Evolutionary conservation across 2,797 vertebrate species (phyloP), one percentile per base, ranked within the genome.

Genomic region (Cossypha caffra): DNA sequence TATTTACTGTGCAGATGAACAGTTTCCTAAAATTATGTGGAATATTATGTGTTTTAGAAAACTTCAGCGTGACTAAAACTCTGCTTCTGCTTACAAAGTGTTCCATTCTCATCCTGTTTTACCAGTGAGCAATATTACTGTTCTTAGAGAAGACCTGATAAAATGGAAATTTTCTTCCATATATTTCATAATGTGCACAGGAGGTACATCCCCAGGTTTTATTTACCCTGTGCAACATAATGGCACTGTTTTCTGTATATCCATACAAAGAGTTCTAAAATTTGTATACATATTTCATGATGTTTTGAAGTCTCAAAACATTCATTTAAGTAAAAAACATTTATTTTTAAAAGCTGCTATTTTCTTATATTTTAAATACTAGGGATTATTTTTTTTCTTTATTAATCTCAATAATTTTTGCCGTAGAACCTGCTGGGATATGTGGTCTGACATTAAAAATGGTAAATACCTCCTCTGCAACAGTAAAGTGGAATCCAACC

Each of bases 361-460:
- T 88, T 76, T 81, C 26, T 59, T 79, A 24, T 26, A 18, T 71
- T 88, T 67, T 62, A 74, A 52, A 11, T 37, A 24, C 2, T 40
- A 43, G 20, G 5, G 13, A 21, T 75, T 72, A 12, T 5, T 11
- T 50, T 79, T 79, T 93, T 51, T 74, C 12, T 42, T 47, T 75
- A 16, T 75, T 54, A 48, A 72, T 68, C 20, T 64, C 28, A 75
- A 59, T 54, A 31, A 26, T 69, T 96, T 92, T 66, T 71, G 23
- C 68, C 19, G 11, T 81, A 99, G 99, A 97, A 92, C 98, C 98
- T 68, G 97, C 98, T 73, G 98, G 98, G 64, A 94, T 99, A 75
- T 98, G 98, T 16, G 96, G 96, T 69, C 97, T 99, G 88, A 96
- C 62, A 54, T 62, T 99, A 90, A 97, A 93, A 93, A 48, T 78